Evolutionary conservation across 2,113 vertebrate species (phyloP).

Genomic region (Trinectes maculatus): DNA sequence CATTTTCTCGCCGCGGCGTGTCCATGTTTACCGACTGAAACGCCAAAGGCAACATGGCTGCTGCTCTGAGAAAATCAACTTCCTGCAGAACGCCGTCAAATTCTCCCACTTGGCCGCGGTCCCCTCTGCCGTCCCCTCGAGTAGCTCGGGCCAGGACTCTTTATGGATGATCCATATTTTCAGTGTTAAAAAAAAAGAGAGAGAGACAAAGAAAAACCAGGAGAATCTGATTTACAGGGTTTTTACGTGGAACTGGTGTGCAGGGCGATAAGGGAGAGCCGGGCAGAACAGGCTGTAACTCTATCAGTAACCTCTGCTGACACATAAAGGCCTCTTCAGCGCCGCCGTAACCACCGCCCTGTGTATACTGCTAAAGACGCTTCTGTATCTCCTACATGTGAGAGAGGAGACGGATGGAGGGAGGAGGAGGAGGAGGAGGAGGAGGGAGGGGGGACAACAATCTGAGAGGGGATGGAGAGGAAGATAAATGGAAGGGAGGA

Average conservation of each 20-base stretch:
- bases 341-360: conserved; percentile 15
- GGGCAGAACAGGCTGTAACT: conserved; percentile 48
- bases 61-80: conserved; percentile 8
- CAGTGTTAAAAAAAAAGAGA: conserved; percentile 8
- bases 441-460: background rate
- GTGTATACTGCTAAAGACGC: conserved; percentile 39
- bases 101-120: background rate
- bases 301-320: conserved; percentile 56
- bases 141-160: background rate
- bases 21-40: conserved; percentile 18
- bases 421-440: background rate
- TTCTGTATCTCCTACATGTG: conserved; percentile 4
- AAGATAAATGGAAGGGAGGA: conserved; percentile 25
- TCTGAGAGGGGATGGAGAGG: background rate
- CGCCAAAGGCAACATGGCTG: background rate
- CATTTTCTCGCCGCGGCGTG: too few species aligned
- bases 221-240: conserved; percentile 24
- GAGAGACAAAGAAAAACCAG: background rate
- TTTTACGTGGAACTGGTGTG: conserved; percentile 6
- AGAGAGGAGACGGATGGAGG: background rate
- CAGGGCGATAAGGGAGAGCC: conserved; percentile 24
- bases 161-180: conserved; percentile 30
- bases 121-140: background rate
- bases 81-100: background rate
- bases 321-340: conserved; percentile 54